A percentile compares a stretch with the other conserved stretches of the same genome.
These are phyloP conservation scores for Bombus sylvicola DNA, from an alignment of 1,140 invertebrate genomes.

Conservation along the genomic window DNA sequence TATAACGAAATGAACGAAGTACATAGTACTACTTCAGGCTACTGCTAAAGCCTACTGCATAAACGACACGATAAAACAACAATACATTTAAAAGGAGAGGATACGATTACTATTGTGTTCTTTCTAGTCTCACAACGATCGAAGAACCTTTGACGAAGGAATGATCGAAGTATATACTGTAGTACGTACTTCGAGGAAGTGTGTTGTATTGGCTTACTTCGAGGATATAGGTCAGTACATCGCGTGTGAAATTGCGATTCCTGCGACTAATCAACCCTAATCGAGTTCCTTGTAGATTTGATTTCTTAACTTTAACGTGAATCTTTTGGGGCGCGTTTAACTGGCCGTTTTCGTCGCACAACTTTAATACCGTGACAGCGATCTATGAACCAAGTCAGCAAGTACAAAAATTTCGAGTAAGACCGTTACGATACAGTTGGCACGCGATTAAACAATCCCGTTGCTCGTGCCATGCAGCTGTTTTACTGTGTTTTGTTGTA, in stretches of 20 bases:
- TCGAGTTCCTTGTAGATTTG: constrained; percentile 25
- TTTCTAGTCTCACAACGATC: neutral
- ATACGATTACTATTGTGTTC: neutral
- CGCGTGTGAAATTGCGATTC: constrained; percentile 28
- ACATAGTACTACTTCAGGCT: no score
- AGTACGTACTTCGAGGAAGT: neutral
- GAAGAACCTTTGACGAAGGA: no score
- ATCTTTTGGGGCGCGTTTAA: constrained; percentile 27
- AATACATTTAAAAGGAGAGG: no score
- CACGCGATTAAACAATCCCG: constrained; percentile 44
- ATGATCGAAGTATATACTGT: neutral
- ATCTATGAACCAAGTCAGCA: constrained; percentile 15
- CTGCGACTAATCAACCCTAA: constrained; percentile 34
- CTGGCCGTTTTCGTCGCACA: constrained; percentile 27
- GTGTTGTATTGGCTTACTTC: constrained; percentile 7
- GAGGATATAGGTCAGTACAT: constrained; percentile 38
- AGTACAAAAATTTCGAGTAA: constrained; percentile 25
- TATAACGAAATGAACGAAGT: no score
- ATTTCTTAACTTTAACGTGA: constrained; percentile 31
- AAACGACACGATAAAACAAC: no score
- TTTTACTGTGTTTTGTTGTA: constrained; percentile 10
- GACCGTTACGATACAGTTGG: constrained; percentile 19
- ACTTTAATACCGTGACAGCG: constrained; percentile 37
- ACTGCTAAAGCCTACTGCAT: no score
- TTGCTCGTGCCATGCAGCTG: neutral